Base-by-base conservation (phyloP, 2,113 vertebrate species). In the Cichladusa arquata region DNA sequence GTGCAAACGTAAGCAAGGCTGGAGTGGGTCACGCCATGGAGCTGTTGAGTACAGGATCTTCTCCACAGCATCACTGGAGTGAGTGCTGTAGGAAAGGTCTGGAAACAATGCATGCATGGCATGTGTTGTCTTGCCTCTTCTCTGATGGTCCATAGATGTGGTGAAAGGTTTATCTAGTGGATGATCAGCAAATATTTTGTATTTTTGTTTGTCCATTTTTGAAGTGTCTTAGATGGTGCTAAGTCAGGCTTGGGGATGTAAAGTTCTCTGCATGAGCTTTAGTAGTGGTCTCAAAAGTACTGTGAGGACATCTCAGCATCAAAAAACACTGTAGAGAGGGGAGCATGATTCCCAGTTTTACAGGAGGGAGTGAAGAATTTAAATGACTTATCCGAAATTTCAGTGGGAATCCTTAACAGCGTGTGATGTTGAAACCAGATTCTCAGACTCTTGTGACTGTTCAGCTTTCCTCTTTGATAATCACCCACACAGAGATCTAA, bases 111-210 rank as follows among this genome's bases (percentile, higher is more conserved):
- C 45, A 19, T 57, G 45, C 47, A 19, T 67, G 38, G 58, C 9
- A 3, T 94, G 47, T 73, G 36, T 77, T 86, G 48, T 88, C 65
- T 79, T 92, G 88, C 56, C 50, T 88, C 44, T 81, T 62, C 86
- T 86, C 69, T 88, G 88, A 85, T 5, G 22, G 47, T 17, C 64
- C 50, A 10, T 8, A 62, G 44, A 88, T 40, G 71, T 86, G 92
- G 24, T 94, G 90, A 96, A 90, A 96, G 58, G 67, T 94, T 96
- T 95, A 95, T 94, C 79, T 93, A 31, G 81, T 23, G 86, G 26
- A 9, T 60, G 82, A 94, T 95, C 90, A 92, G 92, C 67, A 83
- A 69, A 62, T 82, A 77, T 64, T 94, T 90, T 74, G 13, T 44
- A 44, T 94, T 38, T 92, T 95, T 90, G 2, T 93, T 50, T 86